Base-by-base conservation (phyloP, 2,113 vertebrate species). In the Eretmochelys imbricata region DNA sequence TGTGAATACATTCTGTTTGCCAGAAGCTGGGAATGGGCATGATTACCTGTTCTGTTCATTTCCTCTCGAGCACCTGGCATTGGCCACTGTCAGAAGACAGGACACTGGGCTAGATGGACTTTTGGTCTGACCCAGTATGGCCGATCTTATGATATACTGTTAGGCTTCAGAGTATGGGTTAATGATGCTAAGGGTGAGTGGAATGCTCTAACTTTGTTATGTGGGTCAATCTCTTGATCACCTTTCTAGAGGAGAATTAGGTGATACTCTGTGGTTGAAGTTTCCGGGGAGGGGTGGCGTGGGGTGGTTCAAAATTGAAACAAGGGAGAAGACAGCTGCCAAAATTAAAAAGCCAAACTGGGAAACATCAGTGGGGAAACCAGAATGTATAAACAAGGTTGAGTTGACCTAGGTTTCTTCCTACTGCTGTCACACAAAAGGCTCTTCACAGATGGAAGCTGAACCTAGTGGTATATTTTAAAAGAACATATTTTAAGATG, bases 151-250 rank as follows among this genome's bases (percentile, higher is more conserved):
- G 53, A 54, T 86, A 90, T 82, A 31, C 91, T 35, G n/a, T 24
- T 7, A 59, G 48, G 4, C 59, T 83, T 89, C 78, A 8, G n/a
- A n/a, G 75, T 9, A 16, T 0, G 5, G 48, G 38, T 57, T 91
- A 57, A 78, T 16, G 46, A 46, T 48, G 12, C 42, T 9, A 78
- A 25, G 75, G 75, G 7, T 48, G 25, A 78, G 13, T 27, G 13
- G 42, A 42, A 29, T n/a, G 53, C 42, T 89, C 55, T 89, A 51
- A 82, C 80, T 24, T 42, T 89, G 29, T 80, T 90, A 55, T 65
- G 85, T 46, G 22, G 22, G 11, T 82, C 0, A 94, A 53, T 49
- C 20, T 84, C n/a, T 87, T 16, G 0, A 0, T 88, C 85, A 80
- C 51, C 76, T 35, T 75, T 83, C 27, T 31, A 83, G 57, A 91